phyloP scores from a whole-genome alignment of 1,140 invertebrate genomes.

The Trichonephila inaurata region DNA sequence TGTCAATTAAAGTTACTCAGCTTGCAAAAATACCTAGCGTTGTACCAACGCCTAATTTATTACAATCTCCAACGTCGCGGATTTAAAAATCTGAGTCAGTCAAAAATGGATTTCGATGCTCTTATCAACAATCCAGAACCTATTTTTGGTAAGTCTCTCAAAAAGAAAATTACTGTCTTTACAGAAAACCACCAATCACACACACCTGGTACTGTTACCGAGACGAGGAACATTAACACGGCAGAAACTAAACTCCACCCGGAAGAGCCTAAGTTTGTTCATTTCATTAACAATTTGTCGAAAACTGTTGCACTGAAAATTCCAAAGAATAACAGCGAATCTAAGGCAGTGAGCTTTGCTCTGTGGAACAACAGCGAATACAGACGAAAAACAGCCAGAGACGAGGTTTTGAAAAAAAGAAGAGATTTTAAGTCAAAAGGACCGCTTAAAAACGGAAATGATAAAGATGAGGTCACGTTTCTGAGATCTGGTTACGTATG shows the following conservation, averaged over 20 bases:
- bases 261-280: neutral
- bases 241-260: neutral
- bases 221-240: neutral
- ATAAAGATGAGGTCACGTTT: neutral
- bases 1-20: neutral
- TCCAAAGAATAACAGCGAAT: neutral
- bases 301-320: neutral
- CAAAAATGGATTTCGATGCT: neutral
- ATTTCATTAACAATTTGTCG: neutral
- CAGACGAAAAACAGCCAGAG: neutral
- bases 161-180: slow-evolving; percentile 16
- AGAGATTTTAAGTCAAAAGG: neutral
- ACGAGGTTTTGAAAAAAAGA: neutral
- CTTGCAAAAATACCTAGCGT: neutral
- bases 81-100: neutral
- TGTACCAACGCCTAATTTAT: neutral
- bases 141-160: neutral
- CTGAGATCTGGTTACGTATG: neutral
- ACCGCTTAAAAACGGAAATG: neutral
- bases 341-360: neutral
- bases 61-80: neutral
- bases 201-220: neutral
- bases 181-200: neutral
- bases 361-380: neutral
- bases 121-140: neutral